These are phyloP conservation scores for Chondrilla cf. caribensis DNA, from an alignment of 37 sponge, comb jelly and placozoan species.

Conservation along the genomic window DNA sequence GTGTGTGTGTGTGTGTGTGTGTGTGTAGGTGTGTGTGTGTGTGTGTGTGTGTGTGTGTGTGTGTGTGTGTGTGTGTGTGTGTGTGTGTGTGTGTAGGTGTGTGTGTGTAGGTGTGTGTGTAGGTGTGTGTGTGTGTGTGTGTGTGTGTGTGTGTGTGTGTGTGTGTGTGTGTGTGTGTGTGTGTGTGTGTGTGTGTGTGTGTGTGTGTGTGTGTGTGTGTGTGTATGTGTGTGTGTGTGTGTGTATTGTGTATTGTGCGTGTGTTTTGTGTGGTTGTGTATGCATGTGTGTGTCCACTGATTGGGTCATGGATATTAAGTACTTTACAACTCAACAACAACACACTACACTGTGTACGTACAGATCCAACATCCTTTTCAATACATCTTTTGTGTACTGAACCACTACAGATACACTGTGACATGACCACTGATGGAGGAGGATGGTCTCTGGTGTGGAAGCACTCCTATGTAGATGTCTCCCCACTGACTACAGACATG, in stretches of 20 bases:
- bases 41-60: no score
- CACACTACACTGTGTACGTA: neutral
- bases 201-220: no score
- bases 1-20: no score
- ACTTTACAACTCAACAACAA: no score
- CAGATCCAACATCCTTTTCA: no score
- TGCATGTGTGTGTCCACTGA: no score
- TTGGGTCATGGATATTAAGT: no score
- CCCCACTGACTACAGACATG: slow-evolving; percentile 24
- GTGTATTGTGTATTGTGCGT: no score
- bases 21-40: no score
- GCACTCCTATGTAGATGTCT: slow-evolving; percentile 10
- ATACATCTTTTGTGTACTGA: no score
- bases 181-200: neutral
- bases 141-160: slow-evolving; percentile 18
- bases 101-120: neutral
- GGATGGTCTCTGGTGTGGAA: slow-evolving; percentile 37
- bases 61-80: neutral
- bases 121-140: slow-evolving; percentile 14
- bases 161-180: neutral
- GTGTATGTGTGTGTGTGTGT: no score
- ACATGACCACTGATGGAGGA: slow-evolving; percentile 29
- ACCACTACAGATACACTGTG: slow-evolving; percentile 31
- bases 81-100: slow-evolving; percentile 2
- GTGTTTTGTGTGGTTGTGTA: no score